Evolutionary conservation across 2,113 vertebrate genomes (phyloP).

Genomic region (Mobula hypostoma): DNA sequence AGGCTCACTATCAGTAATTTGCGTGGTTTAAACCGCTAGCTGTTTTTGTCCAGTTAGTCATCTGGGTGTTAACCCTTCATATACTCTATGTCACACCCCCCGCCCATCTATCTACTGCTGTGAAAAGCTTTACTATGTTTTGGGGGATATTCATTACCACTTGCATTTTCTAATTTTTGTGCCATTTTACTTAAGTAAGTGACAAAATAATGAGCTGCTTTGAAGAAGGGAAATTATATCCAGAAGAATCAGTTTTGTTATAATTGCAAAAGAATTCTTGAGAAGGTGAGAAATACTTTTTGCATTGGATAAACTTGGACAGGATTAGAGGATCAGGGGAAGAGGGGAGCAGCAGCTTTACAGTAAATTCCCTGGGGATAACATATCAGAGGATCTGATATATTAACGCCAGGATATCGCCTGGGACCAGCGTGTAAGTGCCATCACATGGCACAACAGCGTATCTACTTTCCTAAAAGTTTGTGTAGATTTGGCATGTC

Average conservation of each 20-base stretch:
- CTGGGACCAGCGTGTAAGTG: too few species aligned
- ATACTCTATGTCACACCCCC: background rate
- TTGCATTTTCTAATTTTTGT: background rate
- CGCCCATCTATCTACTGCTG: background rate
- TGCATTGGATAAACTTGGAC: background rate
- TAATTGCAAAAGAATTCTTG: background rate
- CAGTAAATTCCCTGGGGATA: too few species aligned
- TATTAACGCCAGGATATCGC: too few species aligned
- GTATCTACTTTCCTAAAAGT: too few species aligned
- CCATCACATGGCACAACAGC: too few species aligned
- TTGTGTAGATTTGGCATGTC: too few species aligned
- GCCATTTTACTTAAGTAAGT: background rate
- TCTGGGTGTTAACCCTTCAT: conserved; percentile 3
- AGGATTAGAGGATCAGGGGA: too few species aligned
- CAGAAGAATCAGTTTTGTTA: background rate
- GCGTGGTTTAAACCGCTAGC: background rate
- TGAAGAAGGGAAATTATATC: background rate
- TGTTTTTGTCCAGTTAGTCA: background rate
- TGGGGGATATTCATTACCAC: background rate
- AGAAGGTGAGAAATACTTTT: background rate
- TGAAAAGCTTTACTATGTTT: background rate
- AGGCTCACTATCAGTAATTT: background rate
- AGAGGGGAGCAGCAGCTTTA: too few species aligned
- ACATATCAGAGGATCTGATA: too few species aligned
- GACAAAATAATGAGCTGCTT: background rate